Evolutionary conservation across 2,113 vertebrate genomes (phyloP).

Genomic region (Paradoxurus hermaphroditus): DNA sequence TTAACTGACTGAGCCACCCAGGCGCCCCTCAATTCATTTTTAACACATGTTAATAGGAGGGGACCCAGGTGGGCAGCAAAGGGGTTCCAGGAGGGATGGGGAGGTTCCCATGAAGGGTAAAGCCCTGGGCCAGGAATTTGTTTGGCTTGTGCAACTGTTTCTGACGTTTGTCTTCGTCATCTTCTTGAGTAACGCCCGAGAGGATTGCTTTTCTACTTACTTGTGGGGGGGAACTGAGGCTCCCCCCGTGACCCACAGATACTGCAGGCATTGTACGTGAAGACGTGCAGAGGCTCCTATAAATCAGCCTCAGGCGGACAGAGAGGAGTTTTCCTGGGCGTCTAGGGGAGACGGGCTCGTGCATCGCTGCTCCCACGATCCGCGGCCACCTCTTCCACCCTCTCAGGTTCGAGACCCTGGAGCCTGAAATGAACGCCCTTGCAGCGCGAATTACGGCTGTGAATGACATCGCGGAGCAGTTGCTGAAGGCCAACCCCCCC

Average conservation of each 20-base stretch:
- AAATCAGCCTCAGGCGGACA: background rate
- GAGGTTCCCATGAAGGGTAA: background rate
- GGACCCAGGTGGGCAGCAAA: background rate
- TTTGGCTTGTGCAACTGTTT: background rate
- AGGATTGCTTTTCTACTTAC: background rate
- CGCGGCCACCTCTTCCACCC: background rate
- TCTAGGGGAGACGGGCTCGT: background rate
- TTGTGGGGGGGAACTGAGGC: background rate
- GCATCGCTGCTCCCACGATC: fast-evolving
- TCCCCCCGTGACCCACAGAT: background rate
- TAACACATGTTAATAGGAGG: background rate
- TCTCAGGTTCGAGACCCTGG: conserved; percentile 94
- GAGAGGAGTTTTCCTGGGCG: fast-evolving
- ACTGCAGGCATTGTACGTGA: background rate
- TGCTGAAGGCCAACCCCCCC: conserved; percentile 86
- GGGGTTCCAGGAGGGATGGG: background rate
- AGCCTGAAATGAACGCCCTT: conserved; percentile 95
- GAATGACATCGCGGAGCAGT: conserved; percentile 88
- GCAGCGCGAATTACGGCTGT: conserved; percentile 88
- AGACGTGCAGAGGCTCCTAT: background rate
- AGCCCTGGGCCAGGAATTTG: background rate
- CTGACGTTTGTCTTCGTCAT: background rate
- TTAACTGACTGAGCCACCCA: too few relatives aligned
- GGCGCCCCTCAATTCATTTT: too few relatives aligned
- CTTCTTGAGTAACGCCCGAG: background rate